Conservation (phyloP, 2,113 vertebrate species). For the Callipepla californica region DNA sequence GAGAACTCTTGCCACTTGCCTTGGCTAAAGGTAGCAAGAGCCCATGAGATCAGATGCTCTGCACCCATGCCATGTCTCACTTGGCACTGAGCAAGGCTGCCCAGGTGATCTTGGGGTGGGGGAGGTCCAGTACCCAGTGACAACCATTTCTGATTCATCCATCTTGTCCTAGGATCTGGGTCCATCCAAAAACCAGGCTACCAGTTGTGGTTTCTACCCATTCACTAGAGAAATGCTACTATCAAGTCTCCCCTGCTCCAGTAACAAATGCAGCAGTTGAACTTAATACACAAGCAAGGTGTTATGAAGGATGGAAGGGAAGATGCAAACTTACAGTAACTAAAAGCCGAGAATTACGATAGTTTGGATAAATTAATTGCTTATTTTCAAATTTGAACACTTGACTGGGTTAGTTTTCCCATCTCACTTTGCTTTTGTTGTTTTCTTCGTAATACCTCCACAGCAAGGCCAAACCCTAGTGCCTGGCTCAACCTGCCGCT, state of each 20-base stretch:
- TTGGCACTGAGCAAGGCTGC: neutral
- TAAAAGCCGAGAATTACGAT: neutral
- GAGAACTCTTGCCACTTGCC: neutral
- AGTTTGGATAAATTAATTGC: neutral
- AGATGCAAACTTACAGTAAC: neutral
- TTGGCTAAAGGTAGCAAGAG: neutral
- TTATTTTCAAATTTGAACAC: neutral
- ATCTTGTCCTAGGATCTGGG: neutral
- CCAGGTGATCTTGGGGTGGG: neutral
- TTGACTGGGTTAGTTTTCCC: neutral
- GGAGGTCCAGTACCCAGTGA: neutral
- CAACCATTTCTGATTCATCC: neutral
- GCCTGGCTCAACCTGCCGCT: neutral
- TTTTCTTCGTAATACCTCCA: fast-evolving
- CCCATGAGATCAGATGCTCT: neutral
- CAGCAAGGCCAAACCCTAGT: neutral
- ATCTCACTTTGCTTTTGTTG: fast-evolving
- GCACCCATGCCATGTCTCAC: neutral
- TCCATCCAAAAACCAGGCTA: neutral
- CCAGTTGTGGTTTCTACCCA: fast-evolving
- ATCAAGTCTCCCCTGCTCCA: neutral
- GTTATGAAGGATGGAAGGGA: neutral
- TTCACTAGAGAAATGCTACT: neutral
- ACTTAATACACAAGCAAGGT: neutral
- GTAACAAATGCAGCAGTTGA: neutral